These are phyloP conservation scores for Hiodon alosoides DNA, from an alignment of 2,113 vertebrate genomes.

Conservation along the genomic window DNA sequence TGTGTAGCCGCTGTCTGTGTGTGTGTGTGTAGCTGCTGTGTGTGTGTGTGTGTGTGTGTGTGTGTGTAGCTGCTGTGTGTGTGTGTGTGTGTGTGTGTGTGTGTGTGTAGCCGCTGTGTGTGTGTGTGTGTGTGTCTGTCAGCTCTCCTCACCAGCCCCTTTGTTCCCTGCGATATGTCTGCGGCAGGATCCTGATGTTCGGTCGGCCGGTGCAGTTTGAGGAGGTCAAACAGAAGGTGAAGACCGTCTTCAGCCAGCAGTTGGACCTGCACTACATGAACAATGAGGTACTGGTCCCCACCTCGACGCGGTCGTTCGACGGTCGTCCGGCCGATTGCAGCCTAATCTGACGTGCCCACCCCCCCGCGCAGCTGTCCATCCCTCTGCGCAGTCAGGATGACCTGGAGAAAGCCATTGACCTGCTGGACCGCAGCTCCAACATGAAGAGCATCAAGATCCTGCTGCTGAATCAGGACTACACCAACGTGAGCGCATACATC, in stretches of 20 bases:
- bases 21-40: no score
- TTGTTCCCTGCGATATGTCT: constrained; percentile 25
- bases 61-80: no score
- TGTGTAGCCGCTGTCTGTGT: no score
- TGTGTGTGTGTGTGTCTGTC: constrained; percentile 17
- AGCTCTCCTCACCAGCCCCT: constrained; percentile 21
- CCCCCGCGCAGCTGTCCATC: constrained; percentile 76
- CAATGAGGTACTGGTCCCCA: constrained; percentile 72
- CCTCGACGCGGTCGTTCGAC: no score
- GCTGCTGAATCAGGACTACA: constrained; percentile 78
- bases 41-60: no score
- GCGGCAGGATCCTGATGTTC: constrained; percentile 83
- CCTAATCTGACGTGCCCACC: not conserved
- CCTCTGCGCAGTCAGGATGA: constrained; percentile 85
- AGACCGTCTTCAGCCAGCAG: constrained; percentile 81
- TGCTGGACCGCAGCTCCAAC: constrained; percentile 86
- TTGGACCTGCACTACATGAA: constrained; percentile 91
- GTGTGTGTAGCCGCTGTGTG: not conserved
- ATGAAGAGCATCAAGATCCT: constrained; percentile 94
- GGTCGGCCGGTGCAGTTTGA: constrained; percentile 84
- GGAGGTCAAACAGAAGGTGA: constrained; percentile 87
- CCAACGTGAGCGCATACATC: constrained; percentile 67
- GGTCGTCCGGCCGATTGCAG: not conserved
- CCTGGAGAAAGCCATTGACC: constrained; percentile 87
- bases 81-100: constrained; percentile 25